phyloP scores from a whole-genome alignment of 2,113 vertebrate genomes.

The Cavia aperea region DNA sequence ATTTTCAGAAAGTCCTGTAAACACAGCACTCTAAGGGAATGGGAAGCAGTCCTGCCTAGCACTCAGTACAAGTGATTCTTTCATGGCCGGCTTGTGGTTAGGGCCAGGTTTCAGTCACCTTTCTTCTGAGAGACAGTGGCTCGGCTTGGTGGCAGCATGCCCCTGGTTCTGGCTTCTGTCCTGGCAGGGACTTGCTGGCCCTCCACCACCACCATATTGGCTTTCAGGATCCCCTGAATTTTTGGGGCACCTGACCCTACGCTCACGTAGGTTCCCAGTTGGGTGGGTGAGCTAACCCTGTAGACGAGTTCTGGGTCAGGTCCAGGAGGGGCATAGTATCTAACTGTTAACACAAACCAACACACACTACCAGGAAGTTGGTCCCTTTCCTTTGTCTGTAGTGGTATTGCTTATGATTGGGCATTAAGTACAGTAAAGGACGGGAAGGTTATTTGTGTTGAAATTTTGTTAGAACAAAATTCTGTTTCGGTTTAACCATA shows the following conservation, averaged over 20 bases:
- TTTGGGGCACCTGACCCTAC: not conserved
- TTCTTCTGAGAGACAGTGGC: not conserved
- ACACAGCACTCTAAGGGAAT: not conserved
- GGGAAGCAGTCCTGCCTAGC: not conserved
- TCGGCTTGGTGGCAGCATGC: not conserved
- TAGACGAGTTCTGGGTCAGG: not conserved
- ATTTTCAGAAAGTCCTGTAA: not conserved
- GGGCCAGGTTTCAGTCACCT: not conserved
- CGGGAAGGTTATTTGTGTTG: not conserved
- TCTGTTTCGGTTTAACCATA: not conserved
- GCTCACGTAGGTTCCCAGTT: not conserved
- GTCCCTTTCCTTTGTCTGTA: not conserved
- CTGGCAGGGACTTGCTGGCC: not conserved
- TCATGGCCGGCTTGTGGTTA: not conserved
- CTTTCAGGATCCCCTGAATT: not conserved
- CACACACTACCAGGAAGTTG: not conserved
- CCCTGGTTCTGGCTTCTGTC: not conserved
- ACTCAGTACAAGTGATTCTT: not conserved
- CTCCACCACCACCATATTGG: not conserved
- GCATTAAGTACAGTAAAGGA: not conserved
- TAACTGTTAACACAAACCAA: too few relatives aligned
- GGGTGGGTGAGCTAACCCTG: not conserved
- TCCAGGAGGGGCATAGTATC: not conserved
- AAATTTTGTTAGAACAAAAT: conserved; percentile 15
- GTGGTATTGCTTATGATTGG: not conserved